These are phyloP conservation scores for Todus mexicanus DNA, from an alignment of 2,797 vertebrate species.

Conservation along the genomic window DNA sequence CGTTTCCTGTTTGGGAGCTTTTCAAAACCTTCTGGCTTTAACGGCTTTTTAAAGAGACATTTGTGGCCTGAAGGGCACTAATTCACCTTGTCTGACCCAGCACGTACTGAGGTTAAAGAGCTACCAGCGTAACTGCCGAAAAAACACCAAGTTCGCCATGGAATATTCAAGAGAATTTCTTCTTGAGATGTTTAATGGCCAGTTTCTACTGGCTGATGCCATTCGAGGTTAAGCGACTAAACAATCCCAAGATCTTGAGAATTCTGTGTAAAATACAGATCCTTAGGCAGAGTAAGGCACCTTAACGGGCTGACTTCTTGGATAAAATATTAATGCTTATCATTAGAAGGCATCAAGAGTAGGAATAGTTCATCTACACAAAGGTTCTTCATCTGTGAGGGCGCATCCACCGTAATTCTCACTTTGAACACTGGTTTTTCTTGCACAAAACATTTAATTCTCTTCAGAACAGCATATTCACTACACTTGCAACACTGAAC, in stretches of 20 bases:
- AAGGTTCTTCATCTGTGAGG: not conserved
- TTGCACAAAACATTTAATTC: not conserved
- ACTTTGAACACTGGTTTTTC: not conserved
- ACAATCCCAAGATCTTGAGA: not conserved
- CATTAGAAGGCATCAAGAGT: not conserved
- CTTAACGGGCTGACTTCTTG: not conserved
- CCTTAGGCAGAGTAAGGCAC: not conserved
- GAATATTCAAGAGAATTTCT: not conserved
- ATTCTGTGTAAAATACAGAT: not conserved
- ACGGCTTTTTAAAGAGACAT: conserved; percentile 26
- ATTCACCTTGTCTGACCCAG: conserved; percentile 37
- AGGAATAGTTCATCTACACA: not conserved
- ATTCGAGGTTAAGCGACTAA: not conserved
- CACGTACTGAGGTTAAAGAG: not conserved
- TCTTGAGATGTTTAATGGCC: not conserved
- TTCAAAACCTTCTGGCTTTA: conserved; percentile 53
- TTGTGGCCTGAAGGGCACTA: not conserved
- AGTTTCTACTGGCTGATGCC: not conserved
- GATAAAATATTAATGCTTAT: not conserved
- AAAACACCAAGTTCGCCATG: not conserved
- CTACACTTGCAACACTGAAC: not conserved
- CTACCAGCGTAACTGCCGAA: not conserved
- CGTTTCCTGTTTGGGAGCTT: conserved; percentile 59
- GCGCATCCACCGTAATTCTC: not conserved
- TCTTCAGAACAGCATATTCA: not conserved